A percentile compares a stretch with the other conserved stretches of the same genome.
Conservation (phyloP, 2,797 vertebrate species). For the Cichlasoma orientale region DNA sequence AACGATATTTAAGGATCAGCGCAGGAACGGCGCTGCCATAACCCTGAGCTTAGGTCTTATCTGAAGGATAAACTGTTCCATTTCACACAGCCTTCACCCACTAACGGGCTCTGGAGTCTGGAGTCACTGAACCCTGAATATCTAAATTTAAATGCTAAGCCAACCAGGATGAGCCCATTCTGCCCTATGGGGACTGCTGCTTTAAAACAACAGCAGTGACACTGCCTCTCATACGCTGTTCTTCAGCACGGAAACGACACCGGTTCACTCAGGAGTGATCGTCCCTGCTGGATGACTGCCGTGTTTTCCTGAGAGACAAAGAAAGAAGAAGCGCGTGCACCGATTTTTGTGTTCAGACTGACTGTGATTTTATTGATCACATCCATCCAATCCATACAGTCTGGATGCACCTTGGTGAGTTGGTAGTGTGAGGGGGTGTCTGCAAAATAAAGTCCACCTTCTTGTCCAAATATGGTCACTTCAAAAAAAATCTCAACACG, state of each 20-base stretch:
- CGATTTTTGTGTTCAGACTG: too few relatives aligned
- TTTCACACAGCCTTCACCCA: constrained; percentile 37
- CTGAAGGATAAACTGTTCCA: constrained; percentile 25
- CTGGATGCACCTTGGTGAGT: too few relatives aligned
- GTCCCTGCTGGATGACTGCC: neutral
- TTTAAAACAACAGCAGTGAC: constrained; percentile 13
- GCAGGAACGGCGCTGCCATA: neutral
- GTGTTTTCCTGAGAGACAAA: neutral
- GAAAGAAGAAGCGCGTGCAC: neutral
- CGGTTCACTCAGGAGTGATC: neutral
- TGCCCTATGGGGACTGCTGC: constrained; percentile 1
- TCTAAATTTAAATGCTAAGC: constrained; percentile 42
- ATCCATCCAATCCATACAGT: too few relatives aligned
- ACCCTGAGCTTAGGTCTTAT: constrained; percentile 2
- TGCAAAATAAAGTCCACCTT: too few relatives aligned
- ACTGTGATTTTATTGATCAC: too few relatives aligned
- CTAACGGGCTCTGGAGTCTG: constrained; percentile 38
- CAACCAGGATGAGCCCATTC: constrained; percentile 24
- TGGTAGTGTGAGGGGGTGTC: too few relatives aligned
- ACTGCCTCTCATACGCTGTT: neutral
- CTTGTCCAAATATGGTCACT: neutral
- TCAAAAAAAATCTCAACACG: neutral
- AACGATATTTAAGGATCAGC: constrained; percentile 12
- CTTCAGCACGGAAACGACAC: neutral
- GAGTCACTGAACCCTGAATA: constrained; percentile 38